phyloP scores from a whole-genome alignment of 2,888 invertebrate genomes.

The Eutolmus rufibarbis region DNA sequence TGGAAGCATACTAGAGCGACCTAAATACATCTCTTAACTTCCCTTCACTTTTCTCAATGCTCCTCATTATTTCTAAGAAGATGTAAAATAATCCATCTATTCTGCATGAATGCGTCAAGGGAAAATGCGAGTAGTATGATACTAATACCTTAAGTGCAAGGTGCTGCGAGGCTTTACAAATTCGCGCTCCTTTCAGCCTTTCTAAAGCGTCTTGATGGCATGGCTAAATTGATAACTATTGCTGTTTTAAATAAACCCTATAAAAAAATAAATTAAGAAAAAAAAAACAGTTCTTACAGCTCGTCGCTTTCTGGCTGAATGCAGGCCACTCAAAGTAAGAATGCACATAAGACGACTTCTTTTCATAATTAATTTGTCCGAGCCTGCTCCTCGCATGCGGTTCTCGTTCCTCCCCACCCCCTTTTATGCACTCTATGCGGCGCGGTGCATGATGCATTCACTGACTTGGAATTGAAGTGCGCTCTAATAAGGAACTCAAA shows the following conservation, averaged over 20 bases:
- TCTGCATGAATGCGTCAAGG: background rate
- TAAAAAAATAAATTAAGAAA: background rate
- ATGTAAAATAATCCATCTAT: background rate
- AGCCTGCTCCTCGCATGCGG: background rate
- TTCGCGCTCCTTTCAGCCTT: background rate
- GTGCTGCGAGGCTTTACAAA: background rate
- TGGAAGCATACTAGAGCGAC: background rate
- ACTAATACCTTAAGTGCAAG: background rate
- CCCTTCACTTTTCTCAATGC: background rate
- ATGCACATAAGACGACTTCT: background rate
- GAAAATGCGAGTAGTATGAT: background rate
- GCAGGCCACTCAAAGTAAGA: background rate
- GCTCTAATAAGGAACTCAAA: slow-evolving; percentile 20
- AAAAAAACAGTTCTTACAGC: background rate
- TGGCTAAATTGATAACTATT: slow-evolving; percentile 4
- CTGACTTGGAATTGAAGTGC: background rate
- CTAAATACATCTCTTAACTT: background rate
- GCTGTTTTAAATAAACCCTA: background rate
- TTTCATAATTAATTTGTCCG: background rate
- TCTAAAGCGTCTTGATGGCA: background rate
- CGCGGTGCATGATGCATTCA: background rate
- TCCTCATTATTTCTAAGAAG: background rate
- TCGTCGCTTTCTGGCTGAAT: background rate
- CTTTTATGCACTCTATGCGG: background rate
- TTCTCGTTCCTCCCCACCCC: background rate